Base-by-base conservation (phyloP, 2,888 invertebrate species). In the Melikaiella ostensackeni region DNA sequence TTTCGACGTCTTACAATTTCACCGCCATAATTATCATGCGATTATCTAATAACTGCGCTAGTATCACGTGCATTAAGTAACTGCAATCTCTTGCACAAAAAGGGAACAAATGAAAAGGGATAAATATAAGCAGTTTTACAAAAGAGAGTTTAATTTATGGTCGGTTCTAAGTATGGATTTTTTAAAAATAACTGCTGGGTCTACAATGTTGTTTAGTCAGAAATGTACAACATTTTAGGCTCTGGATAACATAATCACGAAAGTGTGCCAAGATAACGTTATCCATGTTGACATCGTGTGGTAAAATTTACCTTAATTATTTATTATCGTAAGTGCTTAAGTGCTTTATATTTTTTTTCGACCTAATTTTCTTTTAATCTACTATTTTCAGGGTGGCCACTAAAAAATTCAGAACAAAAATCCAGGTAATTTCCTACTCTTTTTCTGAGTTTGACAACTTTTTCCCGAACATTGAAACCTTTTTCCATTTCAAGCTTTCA, bases 1-100 rank as follows among this genome's bases (percentile, higher is more conserved):
- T 50, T 30, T 19, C 13, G 27, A 50, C 50, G 13, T 70, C 30
- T 70, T 70, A 70, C n/a, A 70, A 50, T 70, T n/a, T 33, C 70
- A 50, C 33, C 13, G 9, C 13, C n/a, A 30, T 33, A 50, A 50
- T 33, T n/a, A 46, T 33, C 21, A 50, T n/a, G 11, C 27, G 5
- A 59, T 70, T 70, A 50, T 70, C 70, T n/a, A 42, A 30, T 24
- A 66, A 46, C 1, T 42, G 16, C 9, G 19, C 11, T 30, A n/a
- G 33, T 50, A 50, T 50, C 70, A 30, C 11, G 16, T 21, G 50
- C 50, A 55, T 42, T 66, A 42, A 24, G 30, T n/a, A 50, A 70
- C 19, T 50, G n/a, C n/a, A 50, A n/a, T 50, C 2, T 2, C 8
- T n/a, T 8, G 50, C n/a, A 50, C 2, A 50, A 50, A 50, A 50